Evolutionary conservation across 1,140 invertebrate species (phyloP), one percentile per base, ranked within the genome.

Genomic region (Meloidogyne exigua): DNA sequence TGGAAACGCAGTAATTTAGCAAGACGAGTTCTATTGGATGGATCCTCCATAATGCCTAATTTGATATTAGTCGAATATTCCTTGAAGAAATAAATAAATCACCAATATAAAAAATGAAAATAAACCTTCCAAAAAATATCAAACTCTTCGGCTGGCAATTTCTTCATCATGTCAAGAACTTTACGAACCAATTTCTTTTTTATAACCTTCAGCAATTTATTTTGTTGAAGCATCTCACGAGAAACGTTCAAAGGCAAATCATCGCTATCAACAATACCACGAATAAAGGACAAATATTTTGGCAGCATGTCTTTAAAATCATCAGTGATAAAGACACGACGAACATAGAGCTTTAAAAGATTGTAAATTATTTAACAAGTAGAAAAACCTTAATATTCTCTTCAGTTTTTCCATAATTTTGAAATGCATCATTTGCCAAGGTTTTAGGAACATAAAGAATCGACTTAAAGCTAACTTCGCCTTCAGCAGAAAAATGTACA

Each of bases 221-320:
- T 95, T 88, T 99, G 97, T 83, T 92, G 91, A 0, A 99, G 90
- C 44, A 93, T 98, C 90, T 99, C 97, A 81, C 97, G 92, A 0
- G 94, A 96, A 18, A 99, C 96, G 89, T 99, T 99, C 70, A 99
- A 89, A 5, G 97, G 97, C 74, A 99, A 89, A 90, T 99, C 97
- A 89, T 99, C 97, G n/a, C 94, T 96, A 89, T 99, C 97, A 32
- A 99, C 96, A 77, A 99, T 93, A 84, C 97, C 97, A 80, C 92
- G 91, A 71, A 97, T 91, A 87, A 99, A 99, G 68, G 90, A 92
- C 77, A 99, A 90, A 88, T 98, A 99, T 88, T 95, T 97, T 68
- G 97, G 97, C 92, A 99, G 94, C 92, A 99, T 95, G 86, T 99
- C 96, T 86, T 95, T 95, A 89, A 99, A 98, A 89, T 99, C 95